Percentiles rank a stretch among this genome's conserved stretches.
phyloP scores from a whole-genome alignment of 1,140 invertebrate species.

The Acarapis woodi region DNA sequence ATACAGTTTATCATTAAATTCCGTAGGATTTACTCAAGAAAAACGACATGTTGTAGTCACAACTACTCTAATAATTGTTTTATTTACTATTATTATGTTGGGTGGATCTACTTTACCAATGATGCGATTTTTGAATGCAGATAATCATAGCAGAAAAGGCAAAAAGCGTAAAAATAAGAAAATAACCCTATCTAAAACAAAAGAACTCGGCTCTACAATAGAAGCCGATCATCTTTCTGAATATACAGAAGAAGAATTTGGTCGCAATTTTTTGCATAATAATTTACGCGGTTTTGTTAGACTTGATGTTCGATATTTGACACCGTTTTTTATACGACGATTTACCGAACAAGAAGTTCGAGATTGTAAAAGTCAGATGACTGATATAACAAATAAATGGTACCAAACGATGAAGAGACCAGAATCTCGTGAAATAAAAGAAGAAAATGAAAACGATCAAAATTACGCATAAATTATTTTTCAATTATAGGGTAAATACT shows the following conservation, averaged over 20 bases:
- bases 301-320: conserved; percentile 70
- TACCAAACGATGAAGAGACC: conserved; percentile 55
- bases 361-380: conserved; percentile 84
- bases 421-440: conserved; percentile 6
- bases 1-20: conserved; percentile 74
- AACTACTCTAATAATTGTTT: conserved; percentile 78
- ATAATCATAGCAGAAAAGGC: conserved; percentile 31
- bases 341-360: conserved; percentile 80
- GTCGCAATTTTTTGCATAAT: conserved; percentile 27
- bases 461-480: background rate
- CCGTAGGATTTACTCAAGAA: too few relatives aligned
- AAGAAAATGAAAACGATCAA: background rate
- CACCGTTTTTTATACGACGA: conserved; percentile 72
- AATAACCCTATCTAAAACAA: conserved; percentile 77
- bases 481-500: too few relatives aligned
- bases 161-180: conserved; percentile 29
- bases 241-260: conserved; percentile 74
- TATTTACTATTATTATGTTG: conserved; percentile 77
- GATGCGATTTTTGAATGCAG: conserved; percentile 24
- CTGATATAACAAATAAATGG: conserved; percentile 79
- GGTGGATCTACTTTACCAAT: conserved; percentile 90
- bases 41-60: conserved; percentile 84
- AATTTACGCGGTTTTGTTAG: conserved; percentile 47
- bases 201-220: conserved; percentile 84
- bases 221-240: conserved; percentile 86